These are phyloP conservation scores for Tylochromis polylepis DNA, from an alignment of 2,113 vertebrate genomes.

Conservation along the genomic window DNA sequence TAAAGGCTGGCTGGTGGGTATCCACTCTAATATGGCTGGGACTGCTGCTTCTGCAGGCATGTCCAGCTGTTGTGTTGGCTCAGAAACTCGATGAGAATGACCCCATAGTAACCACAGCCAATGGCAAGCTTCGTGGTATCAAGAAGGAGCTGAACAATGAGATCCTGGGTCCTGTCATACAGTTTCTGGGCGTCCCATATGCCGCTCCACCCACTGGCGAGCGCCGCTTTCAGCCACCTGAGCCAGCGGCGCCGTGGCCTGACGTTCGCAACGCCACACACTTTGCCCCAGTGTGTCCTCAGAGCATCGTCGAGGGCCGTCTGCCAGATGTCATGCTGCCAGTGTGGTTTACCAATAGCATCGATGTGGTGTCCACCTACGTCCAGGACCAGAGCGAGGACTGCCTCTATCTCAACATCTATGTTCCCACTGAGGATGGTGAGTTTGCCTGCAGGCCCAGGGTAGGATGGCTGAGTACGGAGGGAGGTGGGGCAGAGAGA, in stretches of 20 bases:
- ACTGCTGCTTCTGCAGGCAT: conserved; percentile 76
- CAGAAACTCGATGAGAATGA: conserved; percentile 93
- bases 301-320: conserved; percentile 95
- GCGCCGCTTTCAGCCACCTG: conserved; percentile 93
- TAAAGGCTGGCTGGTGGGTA: conserved; percentile 57
- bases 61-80: conserved; percentile 63
- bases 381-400: conserved; percentile 99
- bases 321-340: conserved; percentile 98
- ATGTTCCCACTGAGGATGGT: conserved; percentile 99
- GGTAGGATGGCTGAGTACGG: conserved; percentile 16
- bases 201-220: conserved; percentile 92
- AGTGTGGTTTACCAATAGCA: conserved; percentile 98
- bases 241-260: conserved; percentile 86
- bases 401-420: conserved; percentile 98
- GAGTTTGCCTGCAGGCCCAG: conserved; percentile 80
- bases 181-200: conserved; percentile 95
- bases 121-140: conserved; percentile 89
- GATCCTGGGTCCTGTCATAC: conserved; percentile 94
- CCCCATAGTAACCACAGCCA: conserved; percentile 86
- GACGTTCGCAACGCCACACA: conserved; percentile 92
- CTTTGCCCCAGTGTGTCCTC: conserved; percentile 95
- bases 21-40: conserved; percentile 68
- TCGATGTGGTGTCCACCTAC: conserved; percentile 93
- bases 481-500: conserved; percentile 12
- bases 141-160: conserved; percentile 99